Evolutionary conservation across 1,140 invertebrate genomes (phyloP), one percentile per base, ranked within the genome.

Genomic region (Ladona fulva): DNA sequence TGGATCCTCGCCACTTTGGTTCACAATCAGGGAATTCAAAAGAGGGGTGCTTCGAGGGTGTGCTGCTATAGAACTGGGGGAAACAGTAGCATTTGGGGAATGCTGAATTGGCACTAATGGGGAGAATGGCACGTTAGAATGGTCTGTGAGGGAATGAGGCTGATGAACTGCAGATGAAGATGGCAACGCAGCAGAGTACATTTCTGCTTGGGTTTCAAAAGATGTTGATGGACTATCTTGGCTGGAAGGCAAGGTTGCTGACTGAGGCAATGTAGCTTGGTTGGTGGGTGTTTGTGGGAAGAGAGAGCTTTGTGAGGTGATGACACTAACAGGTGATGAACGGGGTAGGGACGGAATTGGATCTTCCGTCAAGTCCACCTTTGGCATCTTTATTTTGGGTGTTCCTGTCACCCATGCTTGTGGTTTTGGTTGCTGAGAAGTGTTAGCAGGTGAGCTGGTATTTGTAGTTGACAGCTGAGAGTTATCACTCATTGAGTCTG

Each of bases 301-400:
- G 52, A 66, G 14, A 22, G 52, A 66, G n/a, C n/a, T 76, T 76
- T 22, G 75, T 12, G 75, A 76, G 10, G 75, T 76, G 25, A 76
- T 76, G 19, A 76, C 75, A 76, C 75, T 76, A 42, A 76, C 75
- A 11, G 75, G 25, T n/a, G 52, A 66, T 19, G 52, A 66, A 66
- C 12, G 52, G n/a, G 12, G 52, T 3, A 66, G 52, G 12, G 52
- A 66, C n/a, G 12, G 52, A 66, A 66, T 66, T 1, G n/a, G 14
- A 16, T 66, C 52, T 22, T 66, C 52, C 5, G 52, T 19, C 16
- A 22, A 3, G 16, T 66, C 52, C n/a, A 66, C 14, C n/a, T 66
- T 66, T 66, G 52, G 52, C 52, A 66, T 22, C 14, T 66, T 25
- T 1, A 76, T n/a, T 25, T 29, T 25, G 24, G 19, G 75, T n/a